A percentile compares a stretch with the other conserved stretches of the same genome.
Evolutionary conservation across 2,113 vertebrate species (phyloP).

Genomic region (Mirounga angustirostris): DNA sequence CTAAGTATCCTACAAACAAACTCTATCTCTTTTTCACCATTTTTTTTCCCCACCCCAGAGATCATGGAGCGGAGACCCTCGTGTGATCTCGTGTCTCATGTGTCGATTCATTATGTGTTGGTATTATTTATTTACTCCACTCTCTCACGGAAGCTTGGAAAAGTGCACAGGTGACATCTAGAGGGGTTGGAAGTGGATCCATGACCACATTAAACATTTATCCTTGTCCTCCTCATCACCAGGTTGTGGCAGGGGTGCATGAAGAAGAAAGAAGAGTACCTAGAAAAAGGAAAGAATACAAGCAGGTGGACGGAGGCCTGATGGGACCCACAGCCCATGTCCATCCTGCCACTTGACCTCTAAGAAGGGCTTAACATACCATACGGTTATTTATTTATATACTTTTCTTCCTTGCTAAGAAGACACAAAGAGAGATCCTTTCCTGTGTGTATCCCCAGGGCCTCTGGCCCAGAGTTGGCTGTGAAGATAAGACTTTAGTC

Average conservation of each 20-base stretch:
- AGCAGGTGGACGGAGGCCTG: not conserved
- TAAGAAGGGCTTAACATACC: not conserved
- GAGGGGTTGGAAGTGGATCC: not conserved
- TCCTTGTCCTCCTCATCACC: not conserved
- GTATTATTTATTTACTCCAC: not conserved
- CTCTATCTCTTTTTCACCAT: not conserved
- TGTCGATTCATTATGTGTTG: not conserved
- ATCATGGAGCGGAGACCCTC: not conserved
- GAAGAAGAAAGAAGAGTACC: not conserved
- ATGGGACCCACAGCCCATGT: not conserved
- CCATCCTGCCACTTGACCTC: not conserved
- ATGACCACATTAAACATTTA: not conserved
- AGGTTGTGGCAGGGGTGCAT: not conserved
- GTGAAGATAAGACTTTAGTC: not conserved
- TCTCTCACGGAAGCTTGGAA: not conserved
- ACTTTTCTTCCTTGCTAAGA: not conserved
- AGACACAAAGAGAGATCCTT: not conserved
- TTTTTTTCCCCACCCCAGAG: not conserved
- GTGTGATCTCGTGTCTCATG: not conserved
- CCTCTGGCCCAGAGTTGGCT: too few species aligned
- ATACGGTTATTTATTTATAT: not conserved
- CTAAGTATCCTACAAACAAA: not conserved
- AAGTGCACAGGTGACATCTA: not conserved
- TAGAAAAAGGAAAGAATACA: not conserved
- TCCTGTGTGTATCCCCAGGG: not conserved